Evolutionary conservation across 2,888 invertebrate genomes (phyloP).

Genomic region (Xanthia togata): DNA sequence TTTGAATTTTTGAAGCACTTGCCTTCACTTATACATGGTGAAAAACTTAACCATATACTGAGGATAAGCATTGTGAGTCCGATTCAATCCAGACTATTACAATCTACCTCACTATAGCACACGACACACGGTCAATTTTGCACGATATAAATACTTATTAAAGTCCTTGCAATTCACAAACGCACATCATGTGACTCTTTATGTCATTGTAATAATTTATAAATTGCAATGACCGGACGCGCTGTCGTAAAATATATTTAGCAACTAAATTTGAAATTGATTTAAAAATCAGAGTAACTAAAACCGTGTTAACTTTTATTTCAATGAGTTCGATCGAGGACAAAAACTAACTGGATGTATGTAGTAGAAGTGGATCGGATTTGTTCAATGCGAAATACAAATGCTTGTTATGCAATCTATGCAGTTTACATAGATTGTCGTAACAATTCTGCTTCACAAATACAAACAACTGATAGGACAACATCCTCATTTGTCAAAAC

Average conservation of each 20-base stretch:
- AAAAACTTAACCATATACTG: conserved; percentile 30
- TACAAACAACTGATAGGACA: neutral
- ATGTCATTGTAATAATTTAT: neutral
- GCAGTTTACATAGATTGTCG: neutral
- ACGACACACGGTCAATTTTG: neutral
- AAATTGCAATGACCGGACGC: neutral
- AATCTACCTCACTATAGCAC: neutral
- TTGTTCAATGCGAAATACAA: neutral
- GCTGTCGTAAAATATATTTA: neutral
- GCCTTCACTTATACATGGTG: conserved; percentile 17
- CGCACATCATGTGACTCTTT: neutral
- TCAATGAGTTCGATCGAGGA: neutral
- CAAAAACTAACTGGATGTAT: neutral
- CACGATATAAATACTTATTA: neutral
- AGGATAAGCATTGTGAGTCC: neutral
- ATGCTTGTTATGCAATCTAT: conserved; percentile 12
- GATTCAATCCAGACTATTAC: neutral
- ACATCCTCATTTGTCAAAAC: neutral
- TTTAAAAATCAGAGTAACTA: too few relatives aligned
- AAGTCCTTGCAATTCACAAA: neutral
- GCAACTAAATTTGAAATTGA: neutral
- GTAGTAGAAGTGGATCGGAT: neutral
- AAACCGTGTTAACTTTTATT: neutral
- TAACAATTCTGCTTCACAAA: conserved; percentile 2
- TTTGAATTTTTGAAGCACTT: neutral